Evolutionary conservation across 2,797 vertebrate species (phyloP).

Genomic region (Peromyscus attwateri): DNA sequence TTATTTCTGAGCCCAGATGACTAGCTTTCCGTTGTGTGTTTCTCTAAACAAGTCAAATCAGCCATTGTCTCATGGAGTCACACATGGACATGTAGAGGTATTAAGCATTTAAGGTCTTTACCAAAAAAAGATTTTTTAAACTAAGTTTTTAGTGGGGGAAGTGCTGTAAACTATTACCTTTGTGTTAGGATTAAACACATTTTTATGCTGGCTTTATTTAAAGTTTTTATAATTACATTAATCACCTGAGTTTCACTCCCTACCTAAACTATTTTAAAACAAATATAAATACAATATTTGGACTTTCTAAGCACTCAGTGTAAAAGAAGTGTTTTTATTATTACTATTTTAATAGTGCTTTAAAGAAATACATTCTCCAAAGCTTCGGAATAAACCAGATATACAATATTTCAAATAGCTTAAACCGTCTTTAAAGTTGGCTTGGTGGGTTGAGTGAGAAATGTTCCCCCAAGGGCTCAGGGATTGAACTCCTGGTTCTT

Average conservation of each 20-base stretch:
- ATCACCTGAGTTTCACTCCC: background rate
- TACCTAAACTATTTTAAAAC: background rate
- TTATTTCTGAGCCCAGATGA: slow-evolving; percentile 46
- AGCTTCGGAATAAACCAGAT: background rate
- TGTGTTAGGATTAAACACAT: slow-evolving; percentile 39
- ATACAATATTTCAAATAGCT: background rate
- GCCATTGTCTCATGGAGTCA: slow-evolving; percentile 2
- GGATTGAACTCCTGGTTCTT: background rate
- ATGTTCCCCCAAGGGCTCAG: background rate
- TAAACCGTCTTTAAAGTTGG: background rate
- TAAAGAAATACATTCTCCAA: background rate
- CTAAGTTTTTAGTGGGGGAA: background rate
- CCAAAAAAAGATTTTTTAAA: background rate
- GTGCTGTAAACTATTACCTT: background rate
- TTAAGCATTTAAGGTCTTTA: slow-evolving; percentile 38
- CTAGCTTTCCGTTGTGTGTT: background rate
- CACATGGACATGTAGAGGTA: background rate
- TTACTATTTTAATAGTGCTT: slow-evolving; percentile 34
- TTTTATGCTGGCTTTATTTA: slow-evolving; percentile 7
- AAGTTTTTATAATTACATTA: slow-evolving; percentile 38
- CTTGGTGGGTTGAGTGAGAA: background rate
- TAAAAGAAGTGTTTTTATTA: background rate
- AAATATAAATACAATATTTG: background rate
- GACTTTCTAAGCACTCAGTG: background rate
- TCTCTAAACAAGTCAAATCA: slow-evolving; percentile 23